These are phyloP conservation scores for Epirrhoe tristata DNA, from an alignment of 2,888 invertebrate species.

Conservation along the genomic window DNA sequence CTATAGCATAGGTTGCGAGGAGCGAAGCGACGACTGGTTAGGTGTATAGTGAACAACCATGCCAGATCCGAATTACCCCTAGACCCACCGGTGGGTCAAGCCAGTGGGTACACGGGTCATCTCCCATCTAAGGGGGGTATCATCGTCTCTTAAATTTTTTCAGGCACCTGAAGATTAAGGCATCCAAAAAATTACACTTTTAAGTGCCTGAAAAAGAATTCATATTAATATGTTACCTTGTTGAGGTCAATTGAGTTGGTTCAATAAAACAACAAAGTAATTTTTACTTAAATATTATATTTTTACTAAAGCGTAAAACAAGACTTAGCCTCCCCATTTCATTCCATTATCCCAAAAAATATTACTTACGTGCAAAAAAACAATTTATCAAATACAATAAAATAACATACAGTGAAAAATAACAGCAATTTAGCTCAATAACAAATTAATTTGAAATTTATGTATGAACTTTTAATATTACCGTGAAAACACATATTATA, in stretches of 20 bases:
- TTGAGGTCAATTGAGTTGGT: background rate
- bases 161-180: too few relatives aligned
- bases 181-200: too few relatives aligned
- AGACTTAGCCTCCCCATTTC: conserved; percentile 62
- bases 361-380: conserved; percentile 29
- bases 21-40: too few relatives aligned
- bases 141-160: too few relatives aligned
- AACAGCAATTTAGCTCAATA: background rate
- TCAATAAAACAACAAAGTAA: conserved; percentile 53
- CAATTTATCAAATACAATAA: conserved; percentile 32
- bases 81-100: too few relatives aligned
- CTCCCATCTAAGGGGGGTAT: too few relatives aligned
- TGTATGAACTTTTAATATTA: conserved; percentile 38
- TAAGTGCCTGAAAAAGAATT: too few relatives aligned
- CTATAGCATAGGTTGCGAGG: too few relatives aligned
- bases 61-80: too few relatives aligned
- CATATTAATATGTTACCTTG: too few relatives aligned
- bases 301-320: conserved; percentile 75
- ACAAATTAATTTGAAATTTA: conserved; percentile 8
- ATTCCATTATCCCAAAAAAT: conserved; percentile 43
- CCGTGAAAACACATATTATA: conserved; percentile 45
- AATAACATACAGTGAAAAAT: conserved; percentile 10
- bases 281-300: conserved; percentile 70
- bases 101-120: too few relatives aligned
- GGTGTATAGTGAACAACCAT: too few relatives aligned